Evolutionary conservation across 1,140 invertebrate species (phyloP).

Genomic region (Drosophila takahashii): DNA sequence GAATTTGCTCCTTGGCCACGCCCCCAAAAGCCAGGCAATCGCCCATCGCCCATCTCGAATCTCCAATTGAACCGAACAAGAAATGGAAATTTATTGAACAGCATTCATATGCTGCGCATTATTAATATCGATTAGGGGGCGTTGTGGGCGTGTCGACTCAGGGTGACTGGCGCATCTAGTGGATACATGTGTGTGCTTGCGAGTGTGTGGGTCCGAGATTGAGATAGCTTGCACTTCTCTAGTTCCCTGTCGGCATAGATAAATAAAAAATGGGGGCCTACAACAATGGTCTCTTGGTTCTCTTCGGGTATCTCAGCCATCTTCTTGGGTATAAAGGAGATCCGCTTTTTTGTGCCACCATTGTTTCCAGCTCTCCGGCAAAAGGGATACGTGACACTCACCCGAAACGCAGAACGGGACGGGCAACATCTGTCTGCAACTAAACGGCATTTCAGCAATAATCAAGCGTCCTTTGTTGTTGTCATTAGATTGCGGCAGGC

Average conservation of each 20-base stretch:
- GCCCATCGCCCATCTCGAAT: not conserved
- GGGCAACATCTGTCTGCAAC: slow-evolving; percentile 44
- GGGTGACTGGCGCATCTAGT: slow-evolving; percentile 49
- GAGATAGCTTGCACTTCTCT: slow-evolving; percentile 49
- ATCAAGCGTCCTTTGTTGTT: slow-evolving; percentile 48
- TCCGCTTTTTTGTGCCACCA: slow-evolving; percentile 9
- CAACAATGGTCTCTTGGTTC: slow-evolving; percentile 18
- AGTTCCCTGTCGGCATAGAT: slow-evolving; percentile 33
- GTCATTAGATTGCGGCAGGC: slow-evolving; percentile 45
- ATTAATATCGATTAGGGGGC: slow-evolving; percentile 76
- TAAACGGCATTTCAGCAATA: slow-evolving; percentile 57
- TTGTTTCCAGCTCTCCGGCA: slow-evolving; percentile 30
- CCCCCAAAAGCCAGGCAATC: slow-evolving; percentile 22
- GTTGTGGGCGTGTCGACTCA: slow-evolving; percentile 24
- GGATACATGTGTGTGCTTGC: slow-evolving; percentile 1
- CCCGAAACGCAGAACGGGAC: slow-evolving; percentile 7
- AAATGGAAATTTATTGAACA: slow-evolving; percentile 78
- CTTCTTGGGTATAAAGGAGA: slow-evolving; percentile 4
- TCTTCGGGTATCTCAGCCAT: not conserved
- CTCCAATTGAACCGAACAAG: slow-evolving; percentile 41
- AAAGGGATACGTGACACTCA: slow-evolving; percentile 37
- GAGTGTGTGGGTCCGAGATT: slow-evolving; percentile 28
- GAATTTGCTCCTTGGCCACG: slow-evolving; percentile 20
- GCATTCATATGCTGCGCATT: slow-evolving; percentile 75
- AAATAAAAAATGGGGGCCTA: slow-evolving; percentile 34